These are phyloP conservation scores for Aphelenchoides besseyi DNA, from an alignment of 1,140 invertebrate species.

Conservation along the genomic window DNA sequence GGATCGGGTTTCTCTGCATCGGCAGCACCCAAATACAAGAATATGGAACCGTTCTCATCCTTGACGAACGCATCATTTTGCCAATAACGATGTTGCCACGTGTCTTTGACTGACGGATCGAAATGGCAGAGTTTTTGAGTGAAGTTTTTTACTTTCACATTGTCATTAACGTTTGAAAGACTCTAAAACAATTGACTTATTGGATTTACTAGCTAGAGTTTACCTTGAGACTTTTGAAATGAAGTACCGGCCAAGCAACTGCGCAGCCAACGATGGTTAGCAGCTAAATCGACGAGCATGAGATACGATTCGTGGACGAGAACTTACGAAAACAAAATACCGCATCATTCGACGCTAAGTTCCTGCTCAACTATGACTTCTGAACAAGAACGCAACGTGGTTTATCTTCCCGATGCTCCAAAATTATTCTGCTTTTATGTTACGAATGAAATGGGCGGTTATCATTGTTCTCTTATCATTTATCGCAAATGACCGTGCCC, in stretches of 20 bases:
- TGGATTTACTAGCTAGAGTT: not conserved
- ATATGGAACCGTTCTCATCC: slow-evolving; percentile 73
- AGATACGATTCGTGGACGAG: not conserved
- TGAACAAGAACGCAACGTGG: too few relatives aligned
- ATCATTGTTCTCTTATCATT: too few relatives aligned
- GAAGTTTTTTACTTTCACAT: not conserved
- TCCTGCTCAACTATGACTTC: too few relatives aligned
- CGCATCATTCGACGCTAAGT: not conserved
- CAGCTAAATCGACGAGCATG: not conserved
- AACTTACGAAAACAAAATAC: not conserved
- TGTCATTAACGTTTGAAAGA: not conserved
- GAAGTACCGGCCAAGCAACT: not conserved
- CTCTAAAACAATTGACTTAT: too few relatives aligned
- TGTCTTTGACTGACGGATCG: slow-evolving; percentile 13
- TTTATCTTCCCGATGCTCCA: too few relatives aligned
- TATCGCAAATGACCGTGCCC: too few relatives aligned
- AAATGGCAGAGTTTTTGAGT: slow-evolving; percentile 25
- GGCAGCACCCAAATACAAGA: slow-evolving; percentile 76
- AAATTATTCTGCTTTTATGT: too few relatives aligned
- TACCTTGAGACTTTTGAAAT: not conserved
- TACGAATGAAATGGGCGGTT: too few relatives aligned
- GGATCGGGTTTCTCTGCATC: slow-evolving; percentile 2
- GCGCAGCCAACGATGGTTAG: not conserved
- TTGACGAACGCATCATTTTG: slow-evolving; percentile 73
- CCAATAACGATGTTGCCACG: slow-evolving; percentile 71